Evolutionary conservation across 2,888 invertebrate genomes (phyloP), one percentile per base, ranked within the genome.

Genomic region (Strigamia transsilvanica): DNA sequence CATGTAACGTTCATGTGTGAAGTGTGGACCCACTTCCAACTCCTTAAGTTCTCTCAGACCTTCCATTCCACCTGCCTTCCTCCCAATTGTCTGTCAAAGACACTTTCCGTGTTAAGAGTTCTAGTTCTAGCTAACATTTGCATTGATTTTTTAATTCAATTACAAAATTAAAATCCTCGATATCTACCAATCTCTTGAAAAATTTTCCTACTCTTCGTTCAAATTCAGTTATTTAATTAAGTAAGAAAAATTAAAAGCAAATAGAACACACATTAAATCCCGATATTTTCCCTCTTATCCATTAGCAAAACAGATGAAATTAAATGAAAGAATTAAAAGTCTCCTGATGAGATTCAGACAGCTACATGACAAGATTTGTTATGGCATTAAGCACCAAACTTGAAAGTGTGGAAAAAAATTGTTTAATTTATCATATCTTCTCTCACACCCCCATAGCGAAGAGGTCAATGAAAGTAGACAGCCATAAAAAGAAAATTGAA

Each of bases 401-500:
- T 27, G 13, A 27, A 51, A 51, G 51, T 51, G 51, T 51, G 51
- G 51, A 51, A 66, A 66, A 61, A 66, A 66, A 66, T 66, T 23
- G 27, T 27, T 66, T 66, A 66, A 66, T 66, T 27, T 66, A 66
- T 66, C 66, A 66, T 66, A 66, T 66, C 66, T 66, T 23, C 12
- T 27, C 9, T 34, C 7, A 34, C 34, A 34, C 34, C 66, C 21
- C 66, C 51, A 51, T 4, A 51, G 51, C n/a, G 18, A 27, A 27
- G 66, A 27, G 66, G 66, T 66, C 66, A 66, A 66, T 66, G 66
- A 66, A 66, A 66, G 66, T 66, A 66, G 66, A 66, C 66, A 66
- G 66, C 66, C 66, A 66, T 66, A 66, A 66, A 66, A 66, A 66
- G 66, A 66, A 66, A 66, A 66, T 66, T 66, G 66, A 66, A 66